phyloP scores from a whole-genome alignment of 2,113 vertebrate species.

The Anoura caudifer region DNA sequence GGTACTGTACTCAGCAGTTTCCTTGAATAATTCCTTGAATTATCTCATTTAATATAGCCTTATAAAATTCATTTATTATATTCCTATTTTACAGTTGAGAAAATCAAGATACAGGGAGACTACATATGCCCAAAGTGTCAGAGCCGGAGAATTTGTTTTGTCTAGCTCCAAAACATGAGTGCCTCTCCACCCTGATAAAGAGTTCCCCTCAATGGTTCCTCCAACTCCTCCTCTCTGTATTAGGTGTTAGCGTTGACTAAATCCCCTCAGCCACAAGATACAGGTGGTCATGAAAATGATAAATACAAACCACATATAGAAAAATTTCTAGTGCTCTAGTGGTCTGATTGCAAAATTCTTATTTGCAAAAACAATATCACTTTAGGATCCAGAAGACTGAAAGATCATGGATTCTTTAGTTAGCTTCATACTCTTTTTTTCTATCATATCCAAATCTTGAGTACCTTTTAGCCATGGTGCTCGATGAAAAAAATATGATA shows the following conservation, averaged over 20 bases:
- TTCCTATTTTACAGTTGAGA: background rate
- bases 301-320: background rate
- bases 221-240: background rate
- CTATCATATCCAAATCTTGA: slow-evolving; percentile 45
- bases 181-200: background rate
- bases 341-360: background rate
- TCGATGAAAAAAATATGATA: background rate
- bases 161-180: background rate
- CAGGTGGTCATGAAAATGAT: background rate
- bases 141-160: background rate
- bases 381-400: background rate
- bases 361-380: background rate
- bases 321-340: background rate
- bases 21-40: background rate
- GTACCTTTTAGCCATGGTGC: background rate
- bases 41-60: background rate
- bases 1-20: background rate
- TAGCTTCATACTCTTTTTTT: background rate
- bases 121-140: background rate
- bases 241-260: background rate
- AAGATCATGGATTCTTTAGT: background rate
- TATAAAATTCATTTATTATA: background rate
- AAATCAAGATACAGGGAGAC: background rate
- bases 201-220: background rate
- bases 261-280: background rate